phyloP scores from a whole-genome alignment of 2,888 invertebrate species.

The Ecdyonurus torrentis region DNA sequence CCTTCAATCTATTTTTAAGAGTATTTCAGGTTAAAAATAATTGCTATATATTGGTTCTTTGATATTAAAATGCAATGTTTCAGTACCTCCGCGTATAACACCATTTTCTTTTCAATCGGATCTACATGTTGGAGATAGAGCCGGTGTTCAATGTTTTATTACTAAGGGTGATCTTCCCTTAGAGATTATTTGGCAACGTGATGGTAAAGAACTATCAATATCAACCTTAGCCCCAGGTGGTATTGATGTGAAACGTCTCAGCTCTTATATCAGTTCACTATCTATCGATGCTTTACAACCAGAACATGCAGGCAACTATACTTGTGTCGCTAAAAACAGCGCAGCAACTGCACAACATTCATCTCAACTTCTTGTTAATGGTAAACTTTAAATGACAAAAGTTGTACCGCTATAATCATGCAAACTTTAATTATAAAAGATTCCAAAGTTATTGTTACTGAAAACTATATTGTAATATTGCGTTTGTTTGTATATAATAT shows the following conservation, averaged over 20 bases:
- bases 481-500: too few relatives aligned
- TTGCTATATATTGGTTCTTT: too few relatives aligned
- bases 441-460: too few relatives aligned
- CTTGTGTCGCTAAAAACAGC: constrained; percentile 15
- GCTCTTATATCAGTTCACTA: constrained; percentile 18
- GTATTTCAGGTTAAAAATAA: neutral
- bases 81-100: constrained; percentile 24
- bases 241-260: constrained; percentile 17
- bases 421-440: too few relatives aligned
- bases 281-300: constrained; percentile 15
- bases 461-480: too few relatives aligned
- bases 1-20: neutral
- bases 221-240: constrained; percentile 3
- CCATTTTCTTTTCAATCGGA: constrained; percentile 26
- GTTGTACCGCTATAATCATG: too few relatives aligned
- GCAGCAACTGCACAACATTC: constrained; percentile 18
- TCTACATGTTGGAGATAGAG: constrained; percentile 22
- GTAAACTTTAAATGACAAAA: too few relatives aligned
- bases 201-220: constrained; percentile 16
- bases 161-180: constrained; percentile 20
- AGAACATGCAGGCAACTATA: constrained; percentile 16
- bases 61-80: too few relatives aligned
- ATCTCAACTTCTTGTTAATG: constrained; percentile 20
- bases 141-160: constrained; percentile 22
- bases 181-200: constrained; percentile 22